Evolutionary conservation across 2,888 invertebrate species (phyloP).

Genomic region (Quadriops clusia): DNA sequence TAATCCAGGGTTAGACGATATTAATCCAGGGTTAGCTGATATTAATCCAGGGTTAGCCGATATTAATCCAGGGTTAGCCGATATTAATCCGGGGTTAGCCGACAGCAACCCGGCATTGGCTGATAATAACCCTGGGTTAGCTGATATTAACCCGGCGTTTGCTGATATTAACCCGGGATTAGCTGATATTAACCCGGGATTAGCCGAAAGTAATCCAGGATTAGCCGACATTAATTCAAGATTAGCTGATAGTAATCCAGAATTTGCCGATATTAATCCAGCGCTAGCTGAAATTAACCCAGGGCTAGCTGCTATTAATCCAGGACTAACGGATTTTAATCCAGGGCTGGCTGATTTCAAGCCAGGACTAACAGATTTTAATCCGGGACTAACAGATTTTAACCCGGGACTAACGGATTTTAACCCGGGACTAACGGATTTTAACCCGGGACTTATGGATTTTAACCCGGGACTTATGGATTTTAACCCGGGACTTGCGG

Average conservation of each 20-base stretch:
- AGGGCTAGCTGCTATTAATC: conserved; percentile 21
- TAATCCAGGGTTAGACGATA: conserved; percentile 20
- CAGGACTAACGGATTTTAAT: conserved; percentile 20
- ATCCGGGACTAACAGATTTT: conserved; percentile 19
- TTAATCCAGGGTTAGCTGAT: conserved; percentile 19
- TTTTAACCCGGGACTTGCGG: conserved; percentile 13
- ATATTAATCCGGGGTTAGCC: conserved; percentile 22
- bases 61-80: conserved; percentile 19
- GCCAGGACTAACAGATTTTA: conserved; percentile 23
- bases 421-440: conserved; percentile 20
- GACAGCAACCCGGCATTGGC: conserved; percentile 18
- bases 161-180: conserved; percentile 19
- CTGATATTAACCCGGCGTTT: conserved; percentile 22
- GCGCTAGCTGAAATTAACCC: conserved; percentile 11
- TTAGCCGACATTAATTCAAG: neutral
- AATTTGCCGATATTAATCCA: conserved; percentile 7
- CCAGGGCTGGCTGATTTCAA: conserved; percentile 10
- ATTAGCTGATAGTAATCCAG: conserved; percentile 2
- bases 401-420: conserved; percentile 14
- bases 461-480: conserved; percentile 19
- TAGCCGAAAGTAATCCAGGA: conserved; percentile 10
- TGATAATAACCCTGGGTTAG: conserved; percentile 13
- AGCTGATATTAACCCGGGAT: conserved; percentile 14
- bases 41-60: conserved; percentile 13
- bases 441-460: conserved; percentile 21